phyloP scores from a whole-genome alignment of 2,113 vertebrate species.

The Plecturocebus donacophilus region DNA sequence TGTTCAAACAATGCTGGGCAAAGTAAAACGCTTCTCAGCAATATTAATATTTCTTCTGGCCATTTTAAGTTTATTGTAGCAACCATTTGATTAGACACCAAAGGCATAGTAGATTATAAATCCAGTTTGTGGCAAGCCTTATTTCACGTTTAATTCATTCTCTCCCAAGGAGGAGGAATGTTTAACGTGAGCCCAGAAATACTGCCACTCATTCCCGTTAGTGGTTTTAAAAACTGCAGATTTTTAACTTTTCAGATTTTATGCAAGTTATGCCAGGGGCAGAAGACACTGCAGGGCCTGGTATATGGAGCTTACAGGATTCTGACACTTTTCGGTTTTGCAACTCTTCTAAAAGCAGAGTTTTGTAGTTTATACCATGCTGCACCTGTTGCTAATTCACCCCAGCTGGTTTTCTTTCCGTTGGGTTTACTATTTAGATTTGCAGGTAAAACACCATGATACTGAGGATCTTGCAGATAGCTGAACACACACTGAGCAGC shows the following conservation, averaged over 20 bases:
- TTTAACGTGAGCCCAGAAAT: background rate
- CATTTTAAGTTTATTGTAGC: slow-evolving; percentile 5
- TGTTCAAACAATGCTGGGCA: slow-evolving; percentile 37
- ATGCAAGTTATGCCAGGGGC: background rate
- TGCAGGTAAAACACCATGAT: background rate
- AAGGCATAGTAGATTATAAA: background rate
- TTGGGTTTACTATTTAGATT: background rate
- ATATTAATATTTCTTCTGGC: slow-evolving; percentile 46
- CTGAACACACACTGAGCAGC: background rate
- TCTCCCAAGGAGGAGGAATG: background rate
- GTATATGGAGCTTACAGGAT: background rate
- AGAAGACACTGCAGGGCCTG: background rate
- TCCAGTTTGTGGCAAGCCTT: background rate
- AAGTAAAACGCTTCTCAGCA: slow-evolving; percentile 32
- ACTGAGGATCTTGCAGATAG: background rate
- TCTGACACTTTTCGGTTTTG: slow-evolving; percentile 43
- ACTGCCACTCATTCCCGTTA: background rate
- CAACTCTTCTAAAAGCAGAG: background rate
- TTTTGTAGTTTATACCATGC: background rate
- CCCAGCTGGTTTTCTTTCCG: background rate
- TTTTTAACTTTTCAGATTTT: slow-evolving; percentile 6
- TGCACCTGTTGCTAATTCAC: background rate
- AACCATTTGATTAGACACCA: fast-evolving
- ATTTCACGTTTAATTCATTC: background rate
- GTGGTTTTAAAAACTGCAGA: background rate